Conservation (phyloP, 2,888 invertebrate species). For the Cactoblastis cactorum region DNA sequence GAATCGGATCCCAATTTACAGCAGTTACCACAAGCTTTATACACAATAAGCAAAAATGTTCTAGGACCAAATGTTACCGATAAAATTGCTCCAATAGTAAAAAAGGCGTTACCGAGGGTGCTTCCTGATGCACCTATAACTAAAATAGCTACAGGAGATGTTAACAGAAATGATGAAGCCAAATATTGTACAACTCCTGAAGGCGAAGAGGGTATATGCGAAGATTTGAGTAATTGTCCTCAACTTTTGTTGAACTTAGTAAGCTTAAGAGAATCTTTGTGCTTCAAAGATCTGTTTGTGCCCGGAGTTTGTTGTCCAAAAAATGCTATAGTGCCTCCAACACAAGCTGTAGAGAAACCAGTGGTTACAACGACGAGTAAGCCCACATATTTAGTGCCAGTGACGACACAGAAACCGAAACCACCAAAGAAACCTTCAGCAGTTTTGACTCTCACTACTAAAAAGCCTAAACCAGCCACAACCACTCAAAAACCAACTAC, state of each 20-base stretch:
- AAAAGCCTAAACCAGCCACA: slow-evolving; percentile 44
- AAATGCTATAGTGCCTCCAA: slow-evolving; percentile 55
- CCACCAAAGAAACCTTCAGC: slow-evolving; percentile 48
- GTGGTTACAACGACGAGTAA: slow-evolving; percentile 55
- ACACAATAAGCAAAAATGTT: slow-evolving; percentile 89
- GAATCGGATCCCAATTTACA: slow-evolving; percentile 62
- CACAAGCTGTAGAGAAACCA: slow-evolving; percentile 50
- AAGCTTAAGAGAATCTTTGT: slow-evolving; percentile 90
- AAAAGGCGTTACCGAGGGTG: slow-evolving; percentile 63
- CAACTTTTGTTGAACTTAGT: slow-evolving; percentile 89
- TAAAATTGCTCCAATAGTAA: slow-evolving; percentile 86
- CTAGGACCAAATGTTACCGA: slow-evolving; percentile 87
- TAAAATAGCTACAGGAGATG: slow-evolving; percentile 64
- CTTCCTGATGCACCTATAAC: slow-evolving; percentile 65
- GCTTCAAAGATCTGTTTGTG: slow-evolving; percentile 93
- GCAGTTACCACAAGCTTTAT: slow-evolving; percentile 84
- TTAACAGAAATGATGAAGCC: slow-evolving; percentile 70
- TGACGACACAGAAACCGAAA: slow-evolving; percentile 55
- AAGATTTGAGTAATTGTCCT: slow-evolving; percentile 93
- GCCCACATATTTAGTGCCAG: slow-evolving; percentile 64
- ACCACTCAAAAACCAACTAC: slow-evolving; percentile 27
- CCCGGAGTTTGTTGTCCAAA: slow-evolving; percentile 95
- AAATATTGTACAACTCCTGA: slow-evolving; percentile 89
- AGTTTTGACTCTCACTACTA: slow-evolving; percentile 48
- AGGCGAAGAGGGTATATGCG: slow-evolving; percentile 88